Evolutionary conservation across 2,797 vertebrate species (phyloP).

Genomic region (Toxotes lorentzi): DNA sequence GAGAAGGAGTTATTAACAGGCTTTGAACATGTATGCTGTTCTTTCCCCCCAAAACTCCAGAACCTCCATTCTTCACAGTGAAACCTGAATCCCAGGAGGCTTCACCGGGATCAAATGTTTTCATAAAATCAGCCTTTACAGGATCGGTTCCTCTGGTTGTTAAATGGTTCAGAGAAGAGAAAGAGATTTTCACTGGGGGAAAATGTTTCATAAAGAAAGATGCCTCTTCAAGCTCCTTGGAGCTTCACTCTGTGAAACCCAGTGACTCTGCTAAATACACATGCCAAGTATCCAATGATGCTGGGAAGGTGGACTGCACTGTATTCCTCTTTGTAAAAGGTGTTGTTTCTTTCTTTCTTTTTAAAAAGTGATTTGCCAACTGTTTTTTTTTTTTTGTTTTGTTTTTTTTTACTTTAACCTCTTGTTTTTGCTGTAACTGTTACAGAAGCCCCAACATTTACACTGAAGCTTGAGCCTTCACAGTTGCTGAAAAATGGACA

Average conservation of each 20-base stretch:
- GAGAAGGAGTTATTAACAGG: background rate
- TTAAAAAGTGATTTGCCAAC: conserved; percentile 20
- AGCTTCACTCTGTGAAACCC: conserved; percentile 93
- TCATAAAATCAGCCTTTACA: conserved; percentile 89
- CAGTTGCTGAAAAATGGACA: conserved; percentile 88
- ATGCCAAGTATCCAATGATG: conserved; percentile 94
- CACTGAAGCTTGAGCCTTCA: conserved; percentile 89
- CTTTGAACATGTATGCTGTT: conserved; percentile 55
- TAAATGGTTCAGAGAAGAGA: conserved; percentile 94
- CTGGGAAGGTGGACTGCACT: conserved; percentile 91
- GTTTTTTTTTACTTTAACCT: conserved; percentile 34
- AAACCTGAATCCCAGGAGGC: conserved; percentile 89
- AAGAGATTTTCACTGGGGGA: conserved; percentile 91
- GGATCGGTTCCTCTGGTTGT: conserved; percentile 91
- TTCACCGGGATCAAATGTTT: conserved; percentile 88
- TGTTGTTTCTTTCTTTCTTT: conserved; percentile 79
- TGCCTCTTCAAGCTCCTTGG: conserved; percentile 90
- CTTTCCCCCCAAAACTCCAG: conserved; percentile 79
- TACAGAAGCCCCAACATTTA: conserved; percentile 89
- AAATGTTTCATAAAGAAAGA: conserved; percentile 95
- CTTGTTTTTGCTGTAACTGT: conserved; percentile 67
- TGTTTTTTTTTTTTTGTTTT: conserved; percentile 28
- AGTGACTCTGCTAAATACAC: conserved; percentile 92
- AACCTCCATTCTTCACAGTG: conserved; percentile 90
- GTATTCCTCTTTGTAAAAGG: conserved; percentile 96